These are phyloP conservation scores for Tachina grossa DNA, from an alignment of 2,888 invertebrate species.

Conservation along the genomic window DNA sequence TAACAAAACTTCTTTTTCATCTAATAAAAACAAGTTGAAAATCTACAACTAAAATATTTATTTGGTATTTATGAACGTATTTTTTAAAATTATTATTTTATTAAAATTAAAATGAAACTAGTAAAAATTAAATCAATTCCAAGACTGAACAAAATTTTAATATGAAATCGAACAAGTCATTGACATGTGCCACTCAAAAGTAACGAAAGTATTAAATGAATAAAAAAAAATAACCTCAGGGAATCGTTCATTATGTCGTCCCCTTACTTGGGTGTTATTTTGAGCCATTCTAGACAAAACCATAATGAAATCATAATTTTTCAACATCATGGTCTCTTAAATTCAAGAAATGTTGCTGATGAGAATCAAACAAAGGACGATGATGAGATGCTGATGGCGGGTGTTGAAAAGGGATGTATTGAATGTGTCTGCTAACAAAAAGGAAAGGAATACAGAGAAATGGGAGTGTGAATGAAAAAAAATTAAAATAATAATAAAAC, in stretches of 20 bases:
- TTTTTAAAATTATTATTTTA: not conserved
- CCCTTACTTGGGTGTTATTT: not conserved
- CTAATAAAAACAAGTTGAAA: no score
- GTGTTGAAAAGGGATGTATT: constrained; percentile 49
- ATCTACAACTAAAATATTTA: no score
- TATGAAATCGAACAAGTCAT: constrained; percentile 42
- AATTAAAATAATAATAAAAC: constrained; percentile 75
- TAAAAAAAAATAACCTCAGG: constrained; percentile 51
- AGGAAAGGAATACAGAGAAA: not conserved
- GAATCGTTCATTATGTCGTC: constrained; percentile 43
- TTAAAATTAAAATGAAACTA: not conserved
- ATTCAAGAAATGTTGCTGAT: constrained; percentile 15
- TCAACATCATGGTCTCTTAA: constrained; percentile 55
- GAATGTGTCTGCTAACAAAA: constrained; percentile 62
- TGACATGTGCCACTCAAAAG: constrained; percentile 59
- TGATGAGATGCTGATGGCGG: constrained; percentile 27
- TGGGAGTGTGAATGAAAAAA: constrained; percentile 37
- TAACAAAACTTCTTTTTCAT: no score
- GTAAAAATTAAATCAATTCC: constrained; percentile 4
- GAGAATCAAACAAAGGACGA: constrained; percentile 17
- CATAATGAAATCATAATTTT: constrained; percentile 76
- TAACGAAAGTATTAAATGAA: constrained; percentile 30
- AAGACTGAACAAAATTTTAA: constrained; percentile 35
- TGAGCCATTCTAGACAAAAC: constrained; percentile 38
- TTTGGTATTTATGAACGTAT: no score